Conservation (phyloP, 2,888 invertebrate species). For the Malacosoma neustria region DNA sequence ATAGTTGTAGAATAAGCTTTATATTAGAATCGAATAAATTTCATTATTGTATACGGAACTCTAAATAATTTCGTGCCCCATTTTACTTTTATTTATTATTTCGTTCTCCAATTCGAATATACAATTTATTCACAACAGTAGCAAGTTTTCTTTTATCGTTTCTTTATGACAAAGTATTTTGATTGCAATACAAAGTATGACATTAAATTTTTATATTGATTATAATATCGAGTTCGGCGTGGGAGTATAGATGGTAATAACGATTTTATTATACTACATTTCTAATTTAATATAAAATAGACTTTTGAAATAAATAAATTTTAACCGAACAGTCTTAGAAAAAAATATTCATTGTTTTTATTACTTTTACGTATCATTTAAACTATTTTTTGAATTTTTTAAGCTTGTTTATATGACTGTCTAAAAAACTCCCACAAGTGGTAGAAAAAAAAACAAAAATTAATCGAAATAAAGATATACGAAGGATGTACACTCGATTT, state of each 20-base stretch:
- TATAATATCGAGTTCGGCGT: neutral
- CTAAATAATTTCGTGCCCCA: neutral
- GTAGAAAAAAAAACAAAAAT: too few species aligned
- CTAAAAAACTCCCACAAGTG: too few species aligned
- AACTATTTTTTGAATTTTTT: too few species aligned
- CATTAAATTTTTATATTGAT: neutral
- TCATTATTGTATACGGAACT: neutral
- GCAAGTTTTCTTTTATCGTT: neutral
- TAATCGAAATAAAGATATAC: too few species aligned
- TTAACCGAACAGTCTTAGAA: too few species aligned
- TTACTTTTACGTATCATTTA: too few species aligned
- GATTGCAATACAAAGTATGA: neutral
- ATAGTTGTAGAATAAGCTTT: too few species aligned
- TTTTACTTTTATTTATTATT: neutral
- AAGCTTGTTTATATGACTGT: too few species aligned
- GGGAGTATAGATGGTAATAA: neutral
- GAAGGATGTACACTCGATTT: too few species aligned
- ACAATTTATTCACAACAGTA: neutral
- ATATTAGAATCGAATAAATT: too few species aligned
- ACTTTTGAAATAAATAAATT: too few species aligned
- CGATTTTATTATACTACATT: neutral
- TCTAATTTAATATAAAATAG: neutral
- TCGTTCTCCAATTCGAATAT: neutral
- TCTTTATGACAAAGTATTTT: neutral
- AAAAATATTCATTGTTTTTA: too few species aligned